Evolutionary conservation across 2,113 vertebrate species (phyloP), one percentile per base, ranked within the genome.

Genomic region (Toxostoma redivivum): DNA sequence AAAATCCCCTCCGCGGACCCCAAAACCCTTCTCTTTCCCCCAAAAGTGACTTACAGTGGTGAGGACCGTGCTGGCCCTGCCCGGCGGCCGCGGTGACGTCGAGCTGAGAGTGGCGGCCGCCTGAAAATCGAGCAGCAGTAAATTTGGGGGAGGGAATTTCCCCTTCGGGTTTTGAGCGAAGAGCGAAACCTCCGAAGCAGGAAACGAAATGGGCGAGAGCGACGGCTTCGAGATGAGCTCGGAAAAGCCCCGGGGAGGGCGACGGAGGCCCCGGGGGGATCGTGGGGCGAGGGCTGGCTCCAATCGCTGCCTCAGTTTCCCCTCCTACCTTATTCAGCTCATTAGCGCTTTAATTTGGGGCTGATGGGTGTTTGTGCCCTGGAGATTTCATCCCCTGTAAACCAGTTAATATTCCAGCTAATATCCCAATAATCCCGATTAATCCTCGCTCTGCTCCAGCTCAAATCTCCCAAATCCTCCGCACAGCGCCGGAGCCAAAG

Each of bases 131-230:
- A 50, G 80, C 48, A 0, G 79, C 85, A 15, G 81, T 69, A 8
- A 27, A 64, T 33, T 51, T 4, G 19, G 80, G 67, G 88, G 10
- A 51, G 91, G 96, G 96, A 92, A 88, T 92, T 97, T 97, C 96
- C 96, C 96, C 72, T 7, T 42, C 30, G 22, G 38, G 22, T 42
- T 76, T 30, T 28, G 48, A 8, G 80, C 48, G 28, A 5, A 83
- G 77, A 93, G 30, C 17, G 51, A 94, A 97, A 90, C 91, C 42
- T 88, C 50, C 22, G 10, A 13, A 27, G 66, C 92, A 92, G 96
- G 96, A 94, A 97, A 81, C 54, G n/a, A 37, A 90, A 86, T 2
- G 4, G 54, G 71, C 9, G 92, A 30, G 88, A 91, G 31, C 31
- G 28, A 8, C 35, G 53, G 22, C 24, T 8, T 14, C 37, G 58